A percentile compares a stretch with the other conserved stretches of the same genome.
phyloP scores from a whole-genome alignment of 2,113 vertebrate genomes.

The Halichoerus grypus region DNA sequence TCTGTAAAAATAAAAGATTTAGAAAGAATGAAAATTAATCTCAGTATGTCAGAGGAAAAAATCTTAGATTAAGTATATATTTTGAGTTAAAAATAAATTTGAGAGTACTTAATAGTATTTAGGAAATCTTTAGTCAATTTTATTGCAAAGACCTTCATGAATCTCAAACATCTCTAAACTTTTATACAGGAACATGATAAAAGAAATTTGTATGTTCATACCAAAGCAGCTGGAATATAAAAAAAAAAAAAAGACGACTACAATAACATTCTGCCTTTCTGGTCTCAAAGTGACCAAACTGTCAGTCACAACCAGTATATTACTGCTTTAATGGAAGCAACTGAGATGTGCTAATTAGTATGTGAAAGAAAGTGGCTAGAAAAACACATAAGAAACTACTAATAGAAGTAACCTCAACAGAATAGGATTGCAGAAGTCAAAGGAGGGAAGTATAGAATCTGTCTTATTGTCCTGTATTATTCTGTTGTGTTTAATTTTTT shows the following conservation, averaged over 20 bases:
- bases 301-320: background rate
- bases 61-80: background rate
- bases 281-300: background rate
- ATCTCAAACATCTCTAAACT: constrained; percentile 49
- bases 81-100: constrained; percentile 53
- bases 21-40: constrained; percentile 54
- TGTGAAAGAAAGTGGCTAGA: background rate
- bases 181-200: background rate
- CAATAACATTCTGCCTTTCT: background rate
- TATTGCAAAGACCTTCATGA: constrained; percentile 10
- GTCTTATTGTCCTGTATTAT: background rate
- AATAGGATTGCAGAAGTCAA: background rate
- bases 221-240: background rate
- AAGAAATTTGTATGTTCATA: constrained; percentile 16
- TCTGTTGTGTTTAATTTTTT: background rate
- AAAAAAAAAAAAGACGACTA: background rate
- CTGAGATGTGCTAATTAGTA: background rate
- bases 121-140: constrained; percentile 28
- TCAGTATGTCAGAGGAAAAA: constrained; percentile 32
- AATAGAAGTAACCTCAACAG: background rate
- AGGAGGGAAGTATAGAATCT: background rate
- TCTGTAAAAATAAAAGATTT: constrained; percentile 88
- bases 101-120: constrained; percentile 11
- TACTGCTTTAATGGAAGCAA: background rate
- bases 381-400: background rate